These are phyloP conservation scores for Amphiprion clarkii DNA, from an alignment of 2,797 vertebrate species.

Conservation along the genomic window DNA sequence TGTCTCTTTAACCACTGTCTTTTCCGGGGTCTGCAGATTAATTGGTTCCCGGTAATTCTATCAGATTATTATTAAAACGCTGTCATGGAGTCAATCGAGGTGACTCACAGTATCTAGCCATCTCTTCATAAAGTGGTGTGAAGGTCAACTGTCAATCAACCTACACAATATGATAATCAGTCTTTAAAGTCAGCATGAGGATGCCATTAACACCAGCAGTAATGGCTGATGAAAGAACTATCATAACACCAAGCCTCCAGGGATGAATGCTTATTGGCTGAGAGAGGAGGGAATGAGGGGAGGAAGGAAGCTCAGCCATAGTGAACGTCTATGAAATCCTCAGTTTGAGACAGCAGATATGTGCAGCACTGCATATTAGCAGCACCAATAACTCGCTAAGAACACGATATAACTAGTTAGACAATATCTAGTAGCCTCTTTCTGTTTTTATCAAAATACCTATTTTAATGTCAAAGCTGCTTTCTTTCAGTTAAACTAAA, in stretches of 20 bases:
- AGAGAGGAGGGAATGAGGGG: constrained; percentile 33
- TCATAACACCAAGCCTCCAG: constrained; percentile 64
- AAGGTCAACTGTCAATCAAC: constrained; percentile 88
- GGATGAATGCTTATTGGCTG: constrained; percentile 53
- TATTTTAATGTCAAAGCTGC: constrained; percentile 15
- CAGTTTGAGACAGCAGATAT: constrained; percentile 34
- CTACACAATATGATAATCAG: constrained; percentile 81
- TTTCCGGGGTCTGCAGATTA: constrained; percentile 72
- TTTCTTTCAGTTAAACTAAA: constrained; percentile 14
- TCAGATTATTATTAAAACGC: constrained; percentile 85
- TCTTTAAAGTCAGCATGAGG: constrained; percentile 74
- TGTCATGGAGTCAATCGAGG: constrained; percentile 69
- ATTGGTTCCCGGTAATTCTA: constrained; percentile 83
- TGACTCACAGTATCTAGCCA: constrained; percentile 70
- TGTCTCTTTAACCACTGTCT: constrained; percentile 70
- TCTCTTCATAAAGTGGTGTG: constrained; percentile 79
- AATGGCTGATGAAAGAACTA: constrained; percentile 75
- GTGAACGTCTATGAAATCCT: constrained; percentile 37
- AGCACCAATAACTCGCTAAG: constrained; percentile 8
- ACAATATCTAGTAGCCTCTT: constrained; percentile 1
- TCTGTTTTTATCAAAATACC: background rate
- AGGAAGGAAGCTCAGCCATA: constrained; percentile 15
- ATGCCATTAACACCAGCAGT: constrained; percentile 76
- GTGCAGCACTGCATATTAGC: constrained; percentile 15
- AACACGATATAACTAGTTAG: constrained; percentile 3